Conservation (phyloP, 2,888 invertebrate species). For the Cerastoderma edule region DNA sequence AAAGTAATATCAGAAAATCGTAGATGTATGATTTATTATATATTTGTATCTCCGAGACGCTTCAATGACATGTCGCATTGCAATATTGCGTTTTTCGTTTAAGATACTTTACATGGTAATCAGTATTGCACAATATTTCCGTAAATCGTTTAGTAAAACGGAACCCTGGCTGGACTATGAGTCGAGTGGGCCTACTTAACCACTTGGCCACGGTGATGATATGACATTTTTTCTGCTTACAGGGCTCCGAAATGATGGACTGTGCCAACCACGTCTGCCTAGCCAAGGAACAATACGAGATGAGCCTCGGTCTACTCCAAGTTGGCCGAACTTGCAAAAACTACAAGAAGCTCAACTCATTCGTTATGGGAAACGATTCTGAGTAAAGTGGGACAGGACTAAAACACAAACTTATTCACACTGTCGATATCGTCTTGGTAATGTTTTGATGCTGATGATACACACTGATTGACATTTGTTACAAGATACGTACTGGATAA, state of each 20-base stretch:
- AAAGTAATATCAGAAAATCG: too few species aligned
- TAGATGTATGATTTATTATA: too few species aligned
- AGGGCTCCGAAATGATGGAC: slow-evolving; percentile 50
- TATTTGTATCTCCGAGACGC: too few species aligned
- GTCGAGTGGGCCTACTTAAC: too few species aligned
- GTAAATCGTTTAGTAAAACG: background rate
- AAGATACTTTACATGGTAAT: background rate
- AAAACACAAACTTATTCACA: too few species aligned
- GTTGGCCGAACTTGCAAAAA: slow-evolving; percentile 54
- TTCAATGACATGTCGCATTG: background rate
- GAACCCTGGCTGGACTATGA: too few species aligned
- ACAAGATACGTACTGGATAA: too few species aligned
- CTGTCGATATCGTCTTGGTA: too few species aligned
- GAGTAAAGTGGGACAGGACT: too few species aligned
- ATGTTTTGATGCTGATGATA: too few species aligned
- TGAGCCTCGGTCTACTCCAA: slow-evolving; percentile 48
- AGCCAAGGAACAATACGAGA: slow-evolving; percentile 44
- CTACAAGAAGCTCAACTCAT: slow-evolving; percentile 41
- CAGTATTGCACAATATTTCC: background rate
- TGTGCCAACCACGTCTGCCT: slow-evolving; percentile 58
- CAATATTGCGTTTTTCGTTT: background rate
- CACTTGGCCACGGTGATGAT: too few species aligned
- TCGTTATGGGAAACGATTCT: slow-evolving; percentile 37
- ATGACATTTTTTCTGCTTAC: slow-evolving; percentile 12
- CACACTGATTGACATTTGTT: too few species aligned